Evolutionary conservation across 1,140 invertebrate species (phyloP), one percentile per base, ranked within the genome.

Genomic region (Carposina sasakii): DNA sequence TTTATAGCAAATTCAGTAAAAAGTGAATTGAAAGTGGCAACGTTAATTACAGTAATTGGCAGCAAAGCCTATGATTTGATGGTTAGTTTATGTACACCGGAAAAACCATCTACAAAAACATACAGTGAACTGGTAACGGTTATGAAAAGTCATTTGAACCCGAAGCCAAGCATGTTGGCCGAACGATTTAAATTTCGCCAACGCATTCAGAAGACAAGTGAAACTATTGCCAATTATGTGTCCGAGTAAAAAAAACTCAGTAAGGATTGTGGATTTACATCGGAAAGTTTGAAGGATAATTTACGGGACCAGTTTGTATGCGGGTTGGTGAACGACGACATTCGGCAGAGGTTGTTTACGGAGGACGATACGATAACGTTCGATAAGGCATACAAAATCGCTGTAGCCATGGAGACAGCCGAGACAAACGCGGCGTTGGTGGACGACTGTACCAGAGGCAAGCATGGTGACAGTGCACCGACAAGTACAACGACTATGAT

Each of bases 341-440:
- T 37, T 17, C 3, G 13, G n/a, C 34, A 37, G 19, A 37, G n/a
- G n/a, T 37, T 37, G 16, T 37, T 42, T 42, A 42, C 40, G 34
- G 34, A 37, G 24, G 22, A 26, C 5, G 24, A 42, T 8, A 26
- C 9, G 9, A 16, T 42, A 15, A 16, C 9, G 2, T 42, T 28
- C 24, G 24, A 26, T 12, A 28, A 17, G 16, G 40, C 40, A 13
- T 26, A 8, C 16, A 13, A 28, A 13, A 2, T 42, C 10, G 40
- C 40, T 5, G 24, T 42, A 17, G 12, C 40, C 4, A 42, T 42
- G 40, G 40, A 42, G 16, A 24, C 40, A 12, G 40, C 40, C n/a
- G 40, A 42, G 24, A 28, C 24, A 10, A 42, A 42, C 19, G 22
- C 40, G 23, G 40, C 24, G 1, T n/a, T 26, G 23, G 40, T 42